Conservation (phyloP, 2,113 vertebrate species). For the Pleuronectes platessa region DNA sequence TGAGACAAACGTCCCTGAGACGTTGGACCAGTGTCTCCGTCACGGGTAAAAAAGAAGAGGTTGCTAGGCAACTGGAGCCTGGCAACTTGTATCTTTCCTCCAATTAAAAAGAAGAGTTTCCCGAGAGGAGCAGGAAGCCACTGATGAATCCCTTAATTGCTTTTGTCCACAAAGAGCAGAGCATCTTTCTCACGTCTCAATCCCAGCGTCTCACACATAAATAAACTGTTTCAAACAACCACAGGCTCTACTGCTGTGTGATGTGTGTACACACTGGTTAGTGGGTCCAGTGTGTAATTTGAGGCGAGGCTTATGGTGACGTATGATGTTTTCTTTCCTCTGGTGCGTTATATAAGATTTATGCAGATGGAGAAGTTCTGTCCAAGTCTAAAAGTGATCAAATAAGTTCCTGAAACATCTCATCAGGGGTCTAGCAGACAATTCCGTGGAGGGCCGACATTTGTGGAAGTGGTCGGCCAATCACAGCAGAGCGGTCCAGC, state of each 20-base stretch:
- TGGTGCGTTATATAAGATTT: too few relatives aligned
- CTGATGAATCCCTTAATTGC: constrained; percentile 59
- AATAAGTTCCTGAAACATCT: too few relatives aligned
- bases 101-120: constrained; percentile 54
- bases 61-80: constrained; percentile 80
- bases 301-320: too few relatives aligned
- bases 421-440: too few relatives aligned
- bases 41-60: constrained; percentile 36
- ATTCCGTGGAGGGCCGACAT: too few relatives aligned
- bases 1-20: constrained; percentile 47
- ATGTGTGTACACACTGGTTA: neutral
- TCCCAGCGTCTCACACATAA: neutral
- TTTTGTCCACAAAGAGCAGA: constrained; percentile 35
- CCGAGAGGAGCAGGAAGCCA: constrained; percentile 34
- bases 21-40: constrained; percentile 23
- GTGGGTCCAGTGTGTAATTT: too few relatives aligned
- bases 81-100: constrained; percentile 52
- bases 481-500: too few relatives aligned
- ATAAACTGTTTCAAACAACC: neutral
- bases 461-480: too few relatives aligned
- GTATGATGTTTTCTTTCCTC: too few relatives aligned
- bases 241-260: neutral
- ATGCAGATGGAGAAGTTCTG: too few relatives aligned
- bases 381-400: too few relatives aligned
- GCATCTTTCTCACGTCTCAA: constrained; percentile 24